These are phyloP conservation scores for Tipula helvola DNA, from an alignment of 2,888 invertebrate genomes.

Conservation along the genomic window DNA sequence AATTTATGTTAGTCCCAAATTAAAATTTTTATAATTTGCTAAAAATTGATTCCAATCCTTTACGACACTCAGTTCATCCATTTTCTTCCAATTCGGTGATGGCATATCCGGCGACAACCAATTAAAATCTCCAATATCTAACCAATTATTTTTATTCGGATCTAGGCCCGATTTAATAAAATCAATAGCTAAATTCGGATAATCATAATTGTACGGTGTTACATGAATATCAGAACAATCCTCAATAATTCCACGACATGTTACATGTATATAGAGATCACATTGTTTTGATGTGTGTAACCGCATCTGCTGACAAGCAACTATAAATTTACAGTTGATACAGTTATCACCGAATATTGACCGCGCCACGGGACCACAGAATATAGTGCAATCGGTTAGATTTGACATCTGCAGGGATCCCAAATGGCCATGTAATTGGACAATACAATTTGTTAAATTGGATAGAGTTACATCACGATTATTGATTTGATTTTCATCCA, in stretches of 20 bases:
- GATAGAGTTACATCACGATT: slow-evolving; percentile 66
- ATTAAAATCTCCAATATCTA: slow-evolving; percentile 84
- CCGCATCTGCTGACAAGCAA: slow-evolving; percentile 88
- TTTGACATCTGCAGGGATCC: slow-evolving; percentile 77
- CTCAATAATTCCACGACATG: slow-evolving; percentile 89
- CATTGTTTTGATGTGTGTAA: slow-evolving; percentile 69
- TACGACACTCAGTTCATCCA: slow-evolving; percentile 15
- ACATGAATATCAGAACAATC: slow-evolving; percentile 67
- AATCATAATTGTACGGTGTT: slow-evolving; percentile 73
- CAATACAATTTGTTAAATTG: slow-evolving; percentile 59
- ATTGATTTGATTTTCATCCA: slow-evolving; percentile 50
- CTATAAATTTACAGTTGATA: slow-evolving; percentile 58
- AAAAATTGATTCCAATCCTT: slow-evolving; percentile 27
- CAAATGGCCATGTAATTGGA: slow-evolving; percentile 69
- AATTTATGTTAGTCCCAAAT: not conserved
- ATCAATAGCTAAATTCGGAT: slow-evolving; percentile 61
- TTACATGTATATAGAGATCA: slow-evolving; percentile 82
- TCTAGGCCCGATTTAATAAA: slow-evolving; percentile 63
- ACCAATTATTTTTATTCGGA: slow-evolving; percentile 65
- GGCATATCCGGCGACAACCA: slow-evolving; percentile 78
- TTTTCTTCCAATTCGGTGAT: slow-evolving; percentile 68
- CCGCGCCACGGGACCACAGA: slow-evolving; percentile 80
- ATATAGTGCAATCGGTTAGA: slow-evolving; percentile 61
- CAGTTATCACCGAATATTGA: slow-evolving; percentile 86
- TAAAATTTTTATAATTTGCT: slow-evolving; percentile 21